Evolutionary conservation across 2,888 invertebrate genomes (phyloP).

Genomic region (Apantesis nais): DNA sequence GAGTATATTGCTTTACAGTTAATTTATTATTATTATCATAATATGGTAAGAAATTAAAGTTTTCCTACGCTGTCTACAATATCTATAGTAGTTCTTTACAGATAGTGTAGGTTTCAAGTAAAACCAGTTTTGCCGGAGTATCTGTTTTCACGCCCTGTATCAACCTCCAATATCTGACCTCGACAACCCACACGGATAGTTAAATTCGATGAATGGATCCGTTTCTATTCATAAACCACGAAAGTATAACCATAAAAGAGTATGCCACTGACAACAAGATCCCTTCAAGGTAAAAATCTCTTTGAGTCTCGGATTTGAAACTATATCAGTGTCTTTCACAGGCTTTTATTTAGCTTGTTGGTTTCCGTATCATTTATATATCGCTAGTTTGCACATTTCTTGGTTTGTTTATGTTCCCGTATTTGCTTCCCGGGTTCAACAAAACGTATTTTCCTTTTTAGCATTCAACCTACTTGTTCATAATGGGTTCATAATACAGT

Average conservation of each 20-base stretch:
- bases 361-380: neutral
- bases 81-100: neutral
- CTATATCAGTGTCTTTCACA: neutral
- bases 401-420: neutral
- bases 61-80: neutral
- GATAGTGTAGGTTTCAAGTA: neutral
- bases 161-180: neutral
- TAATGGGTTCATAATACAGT: neutral
- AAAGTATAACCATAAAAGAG: neutral
- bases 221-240: neutral
- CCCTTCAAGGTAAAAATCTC: neutral
- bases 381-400: neutral
- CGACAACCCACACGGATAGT: neutral
- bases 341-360: neutral
- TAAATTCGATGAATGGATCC: neutral
- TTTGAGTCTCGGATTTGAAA: neutral
- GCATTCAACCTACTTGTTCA: neutral
- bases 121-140: neutral
- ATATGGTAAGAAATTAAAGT: neutral
- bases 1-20: too few relatives aligned
- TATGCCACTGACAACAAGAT: neutral
- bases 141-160: neutral
- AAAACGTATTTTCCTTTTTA: neutral
- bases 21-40: neutral
- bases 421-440: neutral